Conservation (phyloP, 2,888 invertebrate species). For the Fragum fragum region DNA sequence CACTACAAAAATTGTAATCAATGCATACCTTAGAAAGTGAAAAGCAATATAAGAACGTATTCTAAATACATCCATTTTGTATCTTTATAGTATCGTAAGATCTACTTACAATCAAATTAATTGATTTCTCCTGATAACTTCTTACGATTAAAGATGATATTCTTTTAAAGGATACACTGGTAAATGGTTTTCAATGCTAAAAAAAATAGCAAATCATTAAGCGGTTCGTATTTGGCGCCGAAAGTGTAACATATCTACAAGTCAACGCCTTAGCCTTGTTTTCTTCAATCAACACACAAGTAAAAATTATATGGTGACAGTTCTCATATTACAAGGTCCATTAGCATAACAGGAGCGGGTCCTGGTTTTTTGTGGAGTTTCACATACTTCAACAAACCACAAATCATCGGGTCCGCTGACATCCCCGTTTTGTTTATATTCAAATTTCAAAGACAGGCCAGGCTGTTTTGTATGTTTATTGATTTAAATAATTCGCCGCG, state of each 20-base stretch:
- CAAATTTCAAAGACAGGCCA: constrained; percentile 65
- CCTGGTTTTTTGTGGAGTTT: constrained; percentile 54
- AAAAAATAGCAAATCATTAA: too few relatives aligned
- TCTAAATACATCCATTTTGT: too few relatives aligned
- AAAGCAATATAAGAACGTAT: too few relatives aligned
- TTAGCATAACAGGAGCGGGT: constrained; percentile 65
- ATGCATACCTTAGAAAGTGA: too few relatives aligned
- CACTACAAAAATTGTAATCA: too few relatives aligned
- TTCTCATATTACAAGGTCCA: constrained; percentile 55
- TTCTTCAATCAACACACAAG: constrained; percentile 58
- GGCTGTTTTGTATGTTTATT: constrained; percentile 68
- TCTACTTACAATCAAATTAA: too few relatives aligned
- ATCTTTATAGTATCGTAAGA: too few relatives aligned
- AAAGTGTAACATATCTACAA: constrained; percentile 6
- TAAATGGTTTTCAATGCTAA: too few relatives aligned
- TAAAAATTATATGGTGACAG: constrained; percentile 64
- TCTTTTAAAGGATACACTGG: too few relatives aligned
- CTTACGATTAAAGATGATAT: too few relatives aligned
- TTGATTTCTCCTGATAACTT: too few relatives aligned
- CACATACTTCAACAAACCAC: constrained; percentile 64
- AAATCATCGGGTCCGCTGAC: constrained; percentile 61
- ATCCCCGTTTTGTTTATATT: constrained; percentile 65
- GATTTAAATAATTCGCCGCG: constrained; percentile 66
- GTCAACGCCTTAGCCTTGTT: constrained; percentile 41
- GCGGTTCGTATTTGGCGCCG: not conserved